Evolutionary conservation across 2,113 vertebrate species (phyloP), one percentile per base, ranked within the genome.

Genomic region (Bettongia penicillata): DNA sequence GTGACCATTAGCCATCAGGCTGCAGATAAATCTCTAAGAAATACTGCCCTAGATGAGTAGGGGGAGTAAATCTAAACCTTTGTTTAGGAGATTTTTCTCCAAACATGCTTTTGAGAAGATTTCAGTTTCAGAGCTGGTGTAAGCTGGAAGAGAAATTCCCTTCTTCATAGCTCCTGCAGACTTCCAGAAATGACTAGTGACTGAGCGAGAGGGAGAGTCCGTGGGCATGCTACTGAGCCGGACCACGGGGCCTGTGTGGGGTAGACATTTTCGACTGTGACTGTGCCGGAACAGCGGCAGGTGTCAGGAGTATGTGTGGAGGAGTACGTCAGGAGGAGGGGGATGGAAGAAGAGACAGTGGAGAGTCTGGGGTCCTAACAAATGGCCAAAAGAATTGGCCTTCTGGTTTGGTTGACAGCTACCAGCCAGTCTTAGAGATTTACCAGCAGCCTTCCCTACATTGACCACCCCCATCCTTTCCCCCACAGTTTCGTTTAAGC

Each of bases 311-410:
- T 11, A 90, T 77, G 31, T 68, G 24, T 53, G 93, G 91, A 90
- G 26, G n/a, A n/a, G n/a, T n/a, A n/a, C n/a, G n/a, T n/a, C n/a
- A n/a, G 93, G 91, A 90, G 26, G 91, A 92, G 37, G 50, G 68
- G 22, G 50, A 84, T 50, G 93, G 89, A 31, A 94, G 96, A 94
- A 24, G 0, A 0, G 53, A 53, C 55, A n/a, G 57, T 16, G 12
- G 94, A 43, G 8, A 3, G 52, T 43, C 92, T 0, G 31, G 91
- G 77, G 90, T 91, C 93, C 91, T 94, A 95, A 77, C 49, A 91
- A 94, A 25, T 25, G 52, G 47, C 84, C 84, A 91, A 97, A 94
- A 95, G 93, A 91, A 92, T 89, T 91, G 53, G 92, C 8, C 11
- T 51, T 19, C 5, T 31, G 57, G 24, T 12, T 51, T 9, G 8